These are phyloP conservation scores for Tetramorium parvispinum DNA, from an alignment of 1,140 invertebrate species.

Conservation along the genomic window DNA sequence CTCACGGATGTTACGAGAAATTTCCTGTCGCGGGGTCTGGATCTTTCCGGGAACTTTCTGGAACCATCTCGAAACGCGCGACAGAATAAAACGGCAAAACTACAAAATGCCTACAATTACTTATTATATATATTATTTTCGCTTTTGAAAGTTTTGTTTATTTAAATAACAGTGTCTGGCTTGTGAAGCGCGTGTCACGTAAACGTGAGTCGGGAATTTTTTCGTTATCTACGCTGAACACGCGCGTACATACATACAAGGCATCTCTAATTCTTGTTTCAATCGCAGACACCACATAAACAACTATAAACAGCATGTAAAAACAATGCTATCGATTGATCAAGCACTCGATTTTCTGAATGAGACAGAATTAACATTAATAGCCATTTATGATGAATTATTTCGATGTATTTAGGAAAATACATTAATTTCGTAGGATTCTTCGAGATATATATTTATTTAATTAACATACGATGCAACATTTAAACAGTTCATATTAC, in stretches of 20 bases:
- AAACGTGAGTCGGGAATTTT: conserved; percentile 30
- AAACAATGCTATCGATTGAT: not conserved
- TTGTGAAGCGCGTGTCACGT: conserved; percentile 28
- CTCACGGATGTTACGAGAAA: too few species aligned
- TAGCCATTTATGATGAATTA: not conserved
- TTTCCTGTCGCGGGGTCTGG: too few species aligned
- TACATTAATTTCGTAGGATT: not conserved
- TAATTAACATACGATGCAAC: not conserved
- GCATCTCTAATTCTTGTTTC: not conserved
- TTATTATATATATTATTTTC: conserved; percentile 3
- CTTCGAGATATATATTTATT: not conserved
- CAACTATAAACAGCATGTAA: not conserved
- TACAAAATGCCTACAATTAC: too few species aligned
- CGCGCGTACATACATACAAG: not conserved
- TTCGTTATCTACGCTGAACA: conserved; percentile 15
- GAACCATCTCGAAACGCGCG: too few species aligned
- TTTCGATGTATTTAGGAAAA: not conserved
- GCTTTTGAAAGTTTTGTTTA: conserved; percentile 9
- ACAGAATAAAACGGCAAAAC: too few species aligned
- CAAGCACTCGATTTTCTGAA: not conserved
- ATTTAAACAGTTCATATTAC: not conserved
- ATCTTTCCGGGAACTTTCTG: too few species aligned
- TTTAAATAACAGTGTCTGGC: conserved; percentile 15
- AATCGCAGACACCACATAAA: not conserved
- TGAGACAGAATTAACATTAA: conserved; percentile 16